phyloP scores from a whole-genome alignment of 2,888 invertebrate genomes.

The Metallyticus violacea region DNA sequence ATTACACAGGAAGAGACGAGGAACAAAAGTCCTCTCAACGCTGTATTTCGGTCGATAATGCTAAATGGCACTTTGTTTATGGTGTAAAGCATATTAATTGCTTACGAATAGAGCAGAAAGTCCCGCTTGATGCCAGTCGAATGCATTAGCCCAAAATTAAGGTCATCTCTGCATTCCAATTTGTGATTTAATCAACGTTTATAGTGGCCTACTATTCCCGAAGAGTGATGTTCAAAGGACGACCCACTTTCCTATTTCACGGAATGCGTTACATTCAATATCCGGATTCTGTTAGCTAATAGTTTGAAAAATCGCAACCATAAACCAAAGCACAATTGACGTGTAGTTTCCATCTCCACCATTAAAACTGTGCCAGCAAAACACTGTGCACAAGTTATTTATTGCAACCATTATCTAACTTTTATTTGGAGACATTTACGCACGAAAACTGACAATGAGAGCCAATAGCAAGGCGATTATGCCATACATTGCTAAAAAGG shows the following conservation, averaged over 20 bases:
- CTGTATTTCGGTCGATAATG: not conserved
- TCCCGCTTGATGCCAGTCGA: not conserved
- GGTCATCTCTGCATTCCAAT: not conserved
- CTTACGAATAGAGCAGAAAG: not conserved
- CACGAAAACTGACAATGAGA: not conserved
- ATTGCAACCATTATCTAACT: not conserved
- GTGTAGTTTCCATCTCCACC: not conserved
- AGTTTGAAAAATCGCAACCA: not conserved
- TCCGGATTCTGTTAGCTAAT: not conserved
- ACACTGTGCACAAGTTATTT: not conserved
- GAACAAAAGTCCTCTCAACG: too few species aligned
- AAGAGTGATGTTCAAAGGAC: not conserved
- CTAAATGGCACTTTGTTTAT: not conserved
- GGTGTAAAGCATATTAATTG: not conserved
- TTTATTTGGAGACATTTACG: not conserved
- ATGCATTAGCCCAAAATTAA: not conserved
- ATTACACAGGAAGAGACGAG: too few species aligned
- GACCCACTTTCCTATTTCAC: not conserved
- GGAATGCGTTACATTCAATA: not conserved
- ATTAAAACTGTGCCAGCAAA: not conserved
- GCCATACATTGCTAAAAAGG: too few species aligned
- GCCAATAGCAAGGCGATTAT: not conserved
- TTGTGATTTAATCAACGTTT: not conserved
- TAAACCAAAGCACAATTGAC: not conserved
- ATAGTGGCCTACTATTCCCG: not conserved